Percentiles rank a stretch among this genome's conserved stretches.
These are phyloP conservation scores for Cosmia pyralina DNA, from an alignment of 2,888 invertebrate species.

Conservation along the genomic window DNA sequence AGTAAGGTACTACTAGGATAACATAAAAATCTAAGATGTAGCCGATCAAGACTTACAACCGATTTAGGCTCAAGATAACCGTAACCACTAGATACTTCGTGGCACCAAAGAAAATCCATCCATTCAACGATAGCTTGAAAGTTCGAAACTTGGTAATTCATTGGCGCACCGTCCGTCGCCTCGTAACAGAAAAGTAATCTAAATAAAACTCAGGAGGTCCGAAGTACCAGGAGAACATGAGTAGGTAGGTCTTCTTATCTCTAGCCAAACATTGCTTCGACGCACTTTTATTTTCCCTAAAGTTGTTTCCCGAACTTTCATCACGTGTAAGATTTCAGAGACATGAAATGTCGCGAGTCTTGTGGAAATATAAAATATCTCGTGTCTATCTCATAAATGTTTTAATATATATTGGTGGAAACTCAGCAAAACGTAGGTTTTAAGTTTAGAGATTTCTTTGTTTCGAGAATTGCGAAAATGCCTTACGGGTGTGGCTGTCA, in stretches of 20 bases:
- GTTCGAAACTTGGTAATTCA: slow-evolving; percentile 50
- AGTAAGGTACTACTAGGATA: slow-evolving; percentile 4
- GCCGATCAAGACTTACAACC: not conserved
- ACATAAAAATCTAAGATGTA: slow-evolving; percentile 1
- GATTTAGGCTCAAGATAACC: too few relatives aligned
- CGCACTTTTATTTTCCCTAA: slow-evolving; percentile 67
- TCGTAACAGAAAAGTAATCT: slow-evolving; percentile 50
- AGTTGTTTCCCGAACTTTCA: slow-evolving; percentile 47
- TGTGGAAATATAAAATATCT: slow-evolving; percentile 28
- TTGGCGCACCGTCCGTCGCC: slow-evolving; percentile 9
- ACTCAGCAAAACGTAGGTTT: not conserved
- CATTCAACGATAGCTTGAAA: slow-evolving; percentile 19
- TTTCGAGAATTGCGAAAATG: not conserved
- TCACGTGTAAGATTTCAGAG: slow-evolving; percentile 27
- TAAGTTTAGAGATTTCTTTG: not conserved
- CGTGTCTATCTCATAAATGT: not conserved
- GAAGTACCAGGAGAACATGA: slow-evolving; percentile 34
- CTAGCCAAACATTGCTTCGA: slow-evolving; percentile 48
- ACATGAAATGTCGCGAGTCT: slow-evolving; percentile 9
- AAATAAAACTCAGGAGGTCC: slow-evolving; percentile 32
- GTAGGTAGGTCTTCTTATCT: slow-evolving; percentile 50
- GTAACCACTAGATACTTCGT: not conserved
- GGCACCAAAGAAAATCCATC: slow-evolving; percentile 4
- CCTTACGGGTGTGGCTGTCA: not conserved
- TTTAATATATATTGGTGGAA: slow-evolving; percentile 10